Base-by-base conservation (phyloP, 2,888 invertebrate genomes). In the Cerceris rybyensis region DNA sequence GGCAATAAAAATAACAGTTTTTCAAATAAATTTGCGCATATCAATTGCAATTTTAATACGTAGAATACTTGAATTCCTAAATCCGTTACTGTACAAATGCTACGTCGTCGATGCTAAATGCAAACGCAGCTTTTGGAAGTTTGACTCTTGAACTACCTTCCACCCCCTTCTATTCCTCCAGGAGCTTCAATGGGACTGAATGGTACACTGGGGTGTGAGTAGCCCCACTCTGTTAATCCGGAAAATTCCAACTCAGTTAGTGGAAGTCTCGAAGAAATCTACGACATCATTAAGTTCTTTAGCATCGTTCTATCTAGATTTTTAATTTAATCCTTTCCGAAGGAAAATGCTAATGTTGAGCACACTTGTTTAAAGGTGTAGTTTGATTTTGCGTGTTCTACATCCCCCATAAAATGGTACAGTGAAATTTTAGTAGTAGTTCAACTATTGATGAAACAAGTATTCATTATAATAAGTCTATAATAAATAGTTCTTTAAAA, bases 71-170 rank as follows among this genome's bases (percentile, higher is more conserved):
- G 72, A 76, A 80, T 80, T 72, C 59, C 72, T 81, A 61, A 67
- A 80, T 80, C 67, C 69, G 65, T 2, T 67, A 17, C 50, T 66
- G 77, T 60, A 67, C 75, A 75, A 80, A 80, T 78, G 72, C 65
- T 64, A 79, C 71, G 74, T 68, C 77, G 81, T 67, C 75, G 65
- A 84, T 81, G 81, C 70, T 83, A 81, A 81, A 84, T 72, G 77
- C 83, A 75, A 78, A 79, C 79, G 79, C 67, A 70, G 75, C 79
- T 81, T 77, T 57, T 79, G 77, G 71, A 82, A 82, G 77, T 80
- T 84, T 59, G 77, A 60, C 70, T 60, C 71, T 71, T 75, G 76
- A 80, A 78, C 80, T 76, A 67, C 72, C 66, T 70, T 76, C 67
- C 63, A 71, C 60, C 63, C 52, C 75, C 59, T 64, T 68, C 55